Evolutionary conservation across 2,113 vertebrate species (phyloP).

Genomic region (Strigops habroptila): DNA sequence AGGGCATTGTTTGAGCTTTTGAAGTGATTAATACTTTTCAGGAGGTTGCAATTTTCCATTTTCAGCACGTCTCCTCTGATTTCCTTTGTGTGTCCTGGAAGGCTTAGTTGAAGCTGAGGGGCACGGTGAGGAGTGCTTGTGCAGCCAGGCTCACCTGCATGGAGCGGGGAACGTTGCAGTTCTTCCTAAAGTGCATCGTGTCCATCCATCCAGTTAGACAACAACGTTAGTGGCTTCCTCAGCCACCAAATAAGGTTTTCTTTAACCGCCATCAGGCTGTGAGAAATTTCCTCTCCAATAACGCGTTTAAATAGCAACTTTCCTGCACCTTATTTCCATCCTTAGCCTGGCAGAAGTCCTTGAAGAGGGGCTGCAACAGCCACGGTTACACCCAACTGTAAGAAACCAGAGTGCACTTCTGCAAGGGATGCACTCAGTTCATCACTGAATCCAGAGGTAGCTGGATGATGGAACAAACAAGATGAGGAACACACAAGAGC

Average conservation of each 20-base stretch:
- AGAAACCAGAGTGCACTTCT: background rate
- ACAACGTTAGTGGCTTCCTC: background rate
- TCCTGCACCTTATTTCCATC: background rate
- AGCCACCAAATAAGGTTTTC: background rate
- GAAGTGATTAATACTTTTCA: background rate
- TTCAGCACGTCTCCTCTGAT: background rate
- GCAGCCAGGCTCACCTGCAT: background rate
- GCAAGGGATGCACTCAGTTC: background rate
- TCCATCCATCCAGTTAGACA: background rate
- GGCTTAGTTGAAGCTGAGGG: background rate
- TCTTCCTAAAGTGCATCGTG: background rate
- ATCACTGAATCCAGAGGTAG: background rate
- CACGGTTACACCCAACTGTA: background rate
- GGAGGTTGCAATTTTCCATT: background rate
- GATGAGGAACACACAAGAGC: fast-evolving
- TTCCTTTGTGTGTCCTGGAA: background rate
- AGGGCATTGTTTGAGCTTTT: background rate
- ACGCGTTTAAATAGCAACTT: background rate
- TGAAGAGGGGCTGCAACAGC: background rate
- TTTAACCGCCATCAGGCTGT: background rate
- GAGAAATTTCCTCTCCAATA: background rate
- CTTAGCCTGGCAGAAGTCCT: background rate
- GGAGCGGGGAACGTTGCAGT: fast-evolving
- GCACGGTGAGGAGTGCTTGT: background rate
- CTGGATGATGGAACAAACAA: background rate